Percentiles rank a stretch among this genome's conserved stretches.
Conservation (phyloP, 2,113 vertebrate species). For the Tychaedon coryphoeus region DNA sequence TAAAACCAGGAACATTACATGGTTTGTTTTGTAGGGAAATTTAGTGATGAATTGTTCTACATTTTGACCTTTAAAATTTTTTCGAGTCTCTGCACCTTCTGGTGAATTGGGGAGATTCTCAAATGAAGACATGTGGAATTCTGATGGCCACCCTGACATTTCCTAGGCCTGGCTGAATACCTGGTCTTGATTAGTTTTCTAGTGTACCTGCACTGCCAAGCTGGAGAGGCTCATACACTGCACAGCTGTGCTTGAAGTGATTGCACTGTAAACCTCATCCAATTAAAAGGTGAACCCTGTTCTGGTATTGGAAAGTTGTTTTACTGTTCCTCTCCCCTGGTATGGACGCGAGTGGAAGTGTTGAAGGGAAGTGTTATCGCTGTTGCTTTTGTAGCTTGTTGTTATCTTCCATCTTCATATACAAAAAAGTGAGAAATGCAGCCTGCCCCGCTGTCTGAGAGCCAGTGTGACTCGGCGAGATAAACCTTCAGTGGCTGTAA, state of each 20-base stretch:
- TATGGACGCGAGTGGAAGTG: not conserved
- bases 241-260: not conserved
- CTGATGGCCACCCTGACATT: slow-evolving; percentile 65
- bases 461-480: not conserved
- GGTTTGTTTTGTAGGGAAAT: slow-evolving; percentile 54
- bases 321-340: slow-evolving; percentile 40
- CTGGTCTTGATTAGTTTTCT: slow-evolving; percentile 52
- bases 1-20: slow-evolving; percentile 24
- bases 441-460: slow-evolving; percentile 20
- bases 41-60: slow-evolving; percentile 30
- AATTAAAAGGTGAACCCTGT: slow-evolving; percentile 56
- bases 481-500: slow-evolving; percentile 11
- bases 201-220: not conserved
- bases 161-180: slow-evolving; percentile 44
- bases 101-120: not conserved
- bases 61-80: slow-evolving; percentile 52
- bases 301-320: slow-evolving; percentile 58
- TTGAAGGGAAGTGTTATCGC: not conserved
- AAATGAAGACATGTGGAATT: slow-evolving; percentile 42
- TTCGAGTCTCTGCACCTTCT: not conserved
- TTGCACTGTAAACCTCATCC: slow-evolving; percentile 31
- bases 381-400: slow-evolving; percentile 10
- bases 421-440: slow-evolving; percentile 24
- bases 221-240: not conserved
- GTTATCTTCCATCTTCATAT: slow-evolving; percentile 42